Percentiles rank a stretch among this genome's conserved stretches.
Conservation (phyloP, 2,888 invertebrate genomes). For the Phaedon cochleariae region DNA sequence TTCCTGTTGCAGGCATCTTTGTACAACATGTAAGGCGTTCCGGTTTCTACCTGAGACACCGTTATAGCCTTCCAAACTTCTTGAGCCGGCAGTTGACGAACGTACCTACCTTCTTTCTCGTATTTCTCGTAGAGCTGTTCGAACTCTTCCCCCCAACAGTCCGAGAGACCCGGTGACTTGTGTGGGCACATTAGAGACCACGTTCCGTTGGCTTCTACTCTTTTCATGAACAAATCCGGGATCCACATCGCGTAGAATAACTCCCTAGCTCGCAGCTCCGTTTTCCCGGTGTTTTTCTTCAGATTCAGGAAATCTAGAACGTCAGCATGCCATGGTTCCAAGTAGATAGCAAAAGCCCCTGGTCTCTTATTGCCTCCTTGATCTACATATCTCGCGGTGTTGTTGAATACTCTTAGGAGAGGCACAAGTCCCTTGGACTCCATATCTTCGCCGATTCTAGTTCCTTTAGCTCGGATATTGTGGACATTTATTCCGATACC, state of each 20-base stretch:
- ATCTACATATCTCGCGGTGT: conserved; percentile 95
- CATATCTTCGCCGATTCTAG: conserved; percentile 94
- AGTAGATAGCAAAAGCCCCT: conserved; percentile 96
- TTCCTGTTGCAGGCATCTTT: conserved; percentile 97
- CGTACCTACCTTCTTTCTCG: conserved; percentile 78
- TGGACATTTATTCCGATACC: conserved; percentile 97
- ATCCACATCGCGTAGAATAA: conserved; percentile 98
- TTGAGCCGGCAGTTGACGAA: conserved; percentile 77
- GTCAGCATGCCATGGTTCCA: conserved; percentile 99
- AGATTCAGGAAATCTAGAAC: conserved; percentile 94
- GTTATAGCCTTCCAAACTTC: conserved; percentile 93
- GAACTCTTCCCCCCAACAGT: conserved; percentile 96
- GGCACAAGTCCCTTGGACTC: conserved; percentile 95
- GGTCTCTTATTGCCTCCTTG: conserved; percentile 98
- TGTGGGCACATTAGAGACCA: conserved; percentile 99
- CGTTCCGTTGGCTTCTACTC: conserved; percentile 82
- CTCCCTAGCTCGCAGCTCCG: conserved; percentile 93
- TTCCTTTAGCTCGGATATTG: conserved; percentile 88
- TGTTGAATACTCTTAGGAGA: conserved; percentile 94
- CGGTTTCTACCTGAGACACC: conserved; percentile 96
- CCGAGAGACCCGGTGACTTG: conserved; percentile 87
- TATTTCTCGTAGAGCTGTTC: conserved; percentile 87
- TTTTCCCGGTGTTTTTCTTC: conserved; percentile 89
- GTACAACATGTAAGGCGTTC: conserved; percentile 96
- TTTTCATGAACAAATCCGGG: conserved; percentile 97